Conservation (phyloP, 2,888 invertebrate species). For the Lysandra bellargus region DNA sequence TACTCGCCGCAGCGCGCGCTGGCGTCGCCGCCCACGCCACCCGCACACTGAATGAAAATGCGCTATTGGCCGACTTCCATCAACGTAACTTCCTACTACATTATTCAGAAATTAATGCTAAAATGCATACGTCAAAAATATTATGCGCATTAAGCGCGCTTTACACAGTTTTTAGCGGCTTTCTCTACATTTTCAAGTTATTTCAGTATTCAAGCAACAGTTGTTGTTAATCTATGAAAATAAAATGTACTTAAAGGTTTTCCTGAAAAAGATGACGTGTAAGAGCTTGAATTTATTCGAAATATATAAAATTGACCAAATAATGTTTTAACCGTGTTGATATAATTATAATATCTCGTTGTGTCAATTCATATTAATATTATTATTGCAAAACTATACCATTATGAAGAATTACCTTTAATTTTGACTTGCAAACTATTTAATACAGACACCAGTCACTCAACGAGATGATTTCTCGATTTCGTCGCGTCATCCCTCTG, state of each 20-base stretch:
- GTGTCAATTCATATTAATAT: no score
- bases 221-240: no score
- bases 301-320: no score
- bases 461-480: constrained; percentile 1
- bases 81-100: constrained; percentile 37
- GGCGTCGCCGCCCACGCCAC: constrained; percentile 47
- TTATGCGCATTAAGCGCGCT: neutral
- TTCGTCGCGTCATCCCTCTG: neutral
- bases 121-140: neutral
- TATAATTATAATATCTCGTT: no score
- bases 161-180: neutral
- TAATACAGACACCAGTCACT: constrained; percentile 20
- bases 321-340: no score
- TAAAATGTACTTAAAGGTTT: no score
- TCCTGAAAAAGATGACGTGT: no score
- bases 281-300: no score
- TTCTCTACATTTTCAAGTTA: neutral
- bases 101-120: neutral
- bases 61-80: constrained; percentile 45
- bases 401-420: constrained; percentile 19
- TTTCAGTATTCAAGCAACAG: no score
- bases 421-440: constrained; percentile 25
- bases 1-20: constrained; percentile 70
- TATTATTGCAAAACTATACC: neutral
- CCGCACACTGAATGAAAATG: constrained; percentile 49